Evolutionary conservation across 2,797 vertebrate species (phyloP), one percentile per base, ranked within the genome.

Genomic region (Capromys pilorides): DNA sequence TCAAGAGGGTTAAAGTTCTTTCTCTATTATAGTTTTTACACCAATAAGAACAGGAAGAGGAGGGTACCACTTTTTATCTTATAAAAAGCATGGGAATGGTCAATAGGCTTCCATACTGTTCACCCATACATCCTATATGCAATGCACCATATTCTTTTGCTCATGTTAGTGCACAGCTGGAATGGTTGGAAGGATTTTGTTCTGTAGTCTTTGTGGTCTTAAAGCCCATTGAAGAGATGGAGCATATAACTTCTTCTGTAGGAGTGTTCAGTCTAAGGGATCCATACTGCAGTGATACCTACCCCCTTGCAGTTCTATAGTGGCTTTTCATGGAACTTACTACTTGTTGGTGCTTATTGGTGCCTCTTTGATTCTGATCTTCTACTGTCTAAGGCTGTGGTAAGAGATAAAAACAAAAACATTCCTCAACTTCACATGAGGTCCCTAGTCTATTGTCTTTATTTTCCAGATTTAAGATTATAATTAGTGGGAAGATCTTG

Each of bases 401-500:
- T 51, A 57, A 39, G 26, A 83, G 54, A 41, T 10, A 45, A 85
- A 81, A 81, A 14, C 41, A 62, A 73, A 84, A 90, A 45, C 41
- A 5, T 31, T 22, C 18, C 80, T 26, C 66, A 22, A 36, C 54
- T 45, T 89, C 5, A 85, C 2, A 45, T 45, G 45, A 71, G 2
- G 6, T 79, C 41, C 54, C 62, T 85, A 80, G 62, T 88, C 36
- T 83, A 8, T 39, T 33, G 8, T 39, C 41, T 78, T 93, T 90
- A 21, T 26, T 49, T 91, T 94, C 91, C 73, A 88, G 33, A 21
- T 75, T 91, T 92, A 81, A 75, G 28, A 21, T 94, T 92, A 13
- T 75, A 59, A 67, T 80, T 88, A 94, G 77, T 88, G 45, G 24
- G 54, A 90, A 39, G 49, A 73, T 73, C 26, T 88, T 80, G 57